phyloP scores from a whole-genome alignment of 2,888 invertebrate genomes.

The Acanthacorydalis orientalis region DNA sequence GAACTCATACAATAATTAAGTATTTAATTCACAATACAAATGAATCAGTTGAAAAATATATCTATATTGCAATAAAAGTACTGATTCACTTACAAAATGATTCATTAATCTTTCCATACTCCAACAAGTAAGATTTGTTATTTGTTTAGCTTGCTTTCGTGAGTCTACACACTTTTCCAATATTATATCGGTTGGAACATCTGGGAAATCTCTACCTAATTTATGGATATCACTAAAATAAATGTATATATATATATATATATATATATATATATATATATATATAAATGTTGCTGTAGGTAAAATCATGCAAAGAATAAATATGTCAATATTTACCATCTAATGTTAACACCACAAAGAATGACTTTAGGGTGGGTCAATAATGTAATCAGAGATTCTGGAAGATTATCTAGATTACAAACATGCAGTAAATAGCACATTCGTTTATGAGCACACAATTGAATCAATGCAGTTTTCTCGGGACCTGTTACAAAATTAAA shows the following conservation, averaged over 20 bases:
- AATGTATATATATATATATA: not conserved
- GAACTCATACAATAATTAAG: too few relatives aligned
- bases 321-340: constrained; percentile 29
- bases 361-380: constrained; percentile 38
- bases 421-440: constrained; percentile 40
- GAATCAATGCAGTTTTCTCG: constrained; percentile 41
- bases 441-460: constrained; percentile 35
- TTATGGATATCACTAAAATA: constrained; percentile 40
- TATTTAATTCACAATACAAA: too few relatives aligned
- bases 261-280: constrained; percentile 2
- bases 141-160: constrained; percentile 35
- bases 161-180: constrained; percentile 41
- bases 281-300: not conserved
- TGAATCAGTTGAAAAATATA: constrained; percentile 6
- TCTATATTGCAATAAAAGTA: constrained; percentile 1
- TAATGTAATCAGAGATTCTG: constrained; percentile 33
- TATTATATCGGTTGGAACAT: constrained; percentile 31
- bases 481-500: constrained; percentile 39
- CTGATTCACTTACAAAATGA: constrained; percentile 27
- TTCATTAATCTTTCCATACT: constrained; percentile 39
- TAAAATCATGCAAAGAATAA: not conserved
- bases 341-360: constrained; percentile 44
- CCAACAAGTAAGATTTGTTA: constrained; percentile 35
- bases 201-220: constrained; percentile 39
- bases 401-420: constrained; percentile 33